Evolutionary conservation across 2,113 vertebrate genomes (phyloP).

Genomic region (Limanda limanda): DNA sequence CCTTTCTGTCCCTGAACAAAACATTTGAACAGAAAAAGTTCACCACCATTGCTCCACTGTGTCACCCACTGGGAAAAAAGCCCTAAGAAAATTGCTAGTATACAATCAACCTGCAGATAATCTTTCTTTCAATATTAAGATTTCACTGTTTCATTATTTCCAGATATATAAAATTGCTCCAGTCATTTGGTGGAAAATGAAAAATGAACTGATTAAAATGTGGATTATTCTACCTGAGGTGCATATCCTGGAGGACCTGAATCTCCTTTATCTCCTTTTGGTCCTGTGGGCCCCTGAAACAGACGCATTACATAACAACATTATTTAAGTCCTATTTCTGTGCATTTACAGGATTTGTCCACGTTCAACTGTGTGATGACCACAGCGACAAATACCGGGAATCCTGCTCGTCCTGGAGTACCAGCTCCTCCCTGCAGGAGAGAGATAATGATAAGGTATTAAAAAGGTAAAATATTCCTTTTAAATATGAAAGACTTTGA

Average conservation of each 20-base stretch:
- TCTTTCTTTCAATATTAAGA: too few relatives aligned
- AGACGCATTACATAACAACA: background rate
- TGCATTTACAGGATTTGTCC: background rate
- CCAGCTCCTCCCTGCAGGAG: conserved; percentile 55
- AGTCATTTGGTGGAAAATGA: background rate
- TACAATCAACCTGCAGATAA: too few relatives aligned
- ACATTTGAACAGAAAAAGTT: background rate
- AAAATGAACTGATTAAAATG: background rate
- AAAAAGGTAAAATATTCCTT: background rate
- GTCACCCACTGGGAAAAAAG: too few relatives aligned
- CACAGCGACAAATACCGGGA: conserved; percentile 67
- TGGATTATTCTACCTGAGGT: conserved; percentile 66
- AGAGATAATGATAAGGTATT: background rate
- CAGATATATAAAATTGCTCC: too few relatives aligned
- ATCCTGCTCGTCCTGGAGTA: conserved; percentile 67
- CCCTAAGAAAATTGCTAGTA: too few relatives aligned
- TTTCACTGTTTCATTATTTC: too few relatives aligned
- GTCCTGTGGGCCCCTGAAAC: conserved; percentile 76
- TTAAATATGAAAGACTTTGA: background rate
- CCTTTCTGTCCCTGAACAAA: conserved; percentile 81
- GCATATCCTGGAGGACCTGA: conserved; percentile 71
- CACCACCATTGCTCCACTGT: too few relatives aligned
- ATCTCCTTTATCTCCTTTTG: conserved; percentile 80
- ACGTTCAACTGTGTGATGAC: background rate
- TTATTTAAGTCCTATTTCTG: background rate